Evolutionary conservation across 2,797 vertebrate species (phyloP).

Genomic region (Chaetophractus vellerosus): DNA sequence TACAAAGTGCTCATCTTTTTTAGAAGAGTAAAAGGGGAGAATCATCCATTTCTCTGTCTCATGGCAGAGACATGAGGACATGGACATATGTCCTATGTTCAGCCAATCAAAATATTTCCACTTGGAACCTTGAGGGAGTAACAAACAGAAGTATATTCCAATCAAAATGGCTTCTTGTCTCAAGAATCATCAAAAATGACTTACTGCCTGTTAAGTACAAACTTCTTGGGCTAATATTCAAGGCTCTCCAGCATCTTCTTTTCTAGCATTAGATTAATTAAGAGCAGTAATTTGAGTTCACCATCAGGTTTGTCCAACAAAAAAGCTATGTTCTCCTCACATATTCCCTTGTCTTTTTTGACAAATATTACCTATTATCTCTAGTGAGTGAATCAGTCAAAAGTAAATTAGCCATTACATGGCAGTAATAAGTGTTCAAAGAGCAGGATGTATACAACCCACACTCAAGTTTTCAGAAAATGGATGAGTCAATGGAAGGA

Average conservation of each 20-base stretch:
- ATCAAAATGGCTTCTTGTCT: neutral
- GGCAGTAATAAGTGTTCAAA: too few species aligned
- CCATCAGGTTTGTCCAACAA: neutral
- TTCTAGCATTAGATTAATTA: neutral
- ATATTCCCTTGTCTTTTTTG: neutral
- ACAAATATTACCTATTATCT: neutral
- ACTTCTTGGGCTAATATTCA: neutral
- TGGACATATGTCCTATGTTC: too few species aligned
- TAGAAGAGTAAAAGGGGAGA: neutral
- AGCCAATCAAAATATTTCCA: neutral
- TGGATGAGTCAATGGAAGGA: too few species aligned
- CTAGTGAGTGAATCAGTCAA: neutral
- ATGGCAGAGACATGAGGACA: neutral
- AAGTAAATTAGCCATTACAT: neutral
- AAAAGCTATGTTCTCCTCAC: neutral
- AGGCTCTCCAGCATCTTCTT: neutral
- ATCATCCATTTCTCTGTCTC: neutral
- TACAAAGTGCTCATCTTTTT: neutral
- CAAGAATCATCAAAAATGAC: neutral
- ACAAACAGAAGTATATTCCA: neutral
- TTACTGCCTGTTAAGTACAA: neutral
- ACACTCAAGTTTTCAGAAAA: too few species aligned
- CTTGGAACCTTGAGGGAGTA: neutral
- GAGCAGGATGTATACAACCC: too few species aligned
- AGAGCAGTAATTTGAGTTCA: neutral